Percentiles rank a stretch among this genome's conserved stretches.
Evolutionary conservation across 2,797 vertebrate species (phyloP).

Genomic region (Microchirus variegatus): DNA sequence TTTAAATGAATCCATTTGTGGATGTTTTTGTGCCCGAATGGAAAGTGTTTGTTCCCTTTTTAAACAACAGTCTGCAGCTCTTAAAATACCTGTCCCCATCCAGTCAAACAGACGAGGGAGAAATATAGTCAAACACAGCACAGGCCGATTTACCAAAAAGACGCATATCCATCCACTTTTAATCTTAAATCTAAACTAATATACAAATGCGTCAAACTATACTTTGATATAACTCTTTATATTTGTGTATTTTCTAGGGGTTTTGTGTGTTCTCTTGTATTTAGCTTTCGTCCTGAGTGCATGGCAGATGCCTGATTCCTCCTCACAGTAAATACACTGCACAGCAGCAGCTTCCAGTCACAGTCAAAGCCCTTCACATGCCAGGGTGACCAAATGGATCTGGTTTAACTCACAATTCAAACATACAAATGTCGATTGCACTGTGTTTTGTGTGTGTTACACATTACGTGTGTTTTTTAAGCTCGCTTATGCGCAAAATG

Average conservation of each 20-base stretch:
- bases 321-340: slow-evolving; percentile 15
- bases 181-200: not conserved
- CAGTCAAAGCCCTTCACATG: slow-evolving; percentile 22
- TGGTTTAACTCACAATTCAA: slow-evolving; percentile 12
- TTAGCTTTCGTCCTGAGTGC: not conserved
- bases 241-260: not conserved
- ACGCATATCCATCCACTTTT: not conserved
- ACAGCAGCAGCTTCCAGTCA: slow-evolving; percentile 28
- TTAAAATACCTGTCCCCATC: not conserved
- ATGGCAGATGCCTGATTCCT: slow-evolving; percentile 26
- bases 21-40: too few relatives aligned
- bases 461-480: not conserved
- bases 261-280: not conserved
- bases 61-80: not conserved
- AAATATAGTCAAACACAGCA: not conserved
- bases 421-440: slow-evolving; percentile 1
- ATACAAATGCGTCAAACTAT: too few relatives aligned
- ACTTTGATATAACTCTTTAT: too few relatives aligned
- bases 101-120: too few relatives aligned
- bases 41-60: too few relatives aligned
- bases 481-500: not conserved
- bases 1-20: too few relatives aligned
- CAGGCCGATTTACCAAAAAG: not conserved
- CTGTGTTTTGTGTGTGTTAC: too few relatives aligned
- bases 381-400: slow-evolving; percentile 26